Evolutionary conservation across 2,113 vertebrate species (phyloP).

Genomic region (Boleophthalmus pectinirostris): DNA sequence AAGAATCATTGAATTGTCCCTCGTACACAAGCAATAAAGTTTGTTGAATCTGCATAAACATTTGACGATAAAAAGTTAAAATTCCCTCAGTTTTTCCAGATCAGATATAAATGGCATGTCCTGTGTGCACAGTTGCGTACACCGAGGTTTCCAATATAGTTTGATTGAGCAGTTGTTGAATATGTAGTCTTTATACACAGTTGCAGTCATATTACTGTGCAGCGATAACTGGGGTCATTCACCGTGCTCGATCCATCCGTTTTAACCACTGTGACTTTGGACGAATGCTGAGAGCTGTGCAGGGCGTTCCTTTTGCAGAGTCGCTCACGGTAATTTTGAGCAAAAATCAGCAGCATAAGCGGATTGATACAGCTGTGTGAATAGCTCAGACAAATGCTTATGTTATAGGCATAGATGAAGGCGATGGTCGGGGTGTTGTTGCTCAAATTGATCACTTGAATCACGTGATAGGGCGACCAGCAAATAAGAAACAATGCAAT

Average conservation of each 20-base stretch:
- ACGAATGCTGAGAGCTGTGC: conserved; percentile 63
- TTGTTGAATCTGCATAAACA: neutral
- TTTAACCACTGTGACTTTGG: conserved; percentile 74
- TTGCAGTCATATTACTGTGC: conserved; percentile 60
- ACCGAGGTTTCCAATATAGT: neutral
- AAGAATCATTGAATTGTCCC: neutral
- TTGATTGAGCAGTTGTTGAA: conserved; percentile 8
- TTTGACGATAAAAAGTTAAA: neutral
- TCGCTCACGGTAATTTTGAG: conserved; percentile 81
- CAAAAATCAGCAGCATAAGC: conserved; percentile 80
- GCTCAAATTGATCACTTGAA: conserved; percentile 81
- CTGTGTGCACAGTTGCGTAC: neutral
- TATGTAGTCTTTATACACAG: neutral
- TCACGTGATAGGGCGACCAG: conserved; percentile 84
- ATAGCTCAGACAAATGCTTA: conserved; percentile 83
- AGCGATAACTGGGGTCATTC: conserved; percentile 59
- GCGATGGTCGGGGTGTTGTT: conserved; percentile 68
- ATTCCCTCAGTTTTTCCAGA: conserved; percentile 11
- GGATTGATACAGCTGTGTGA: conserved; percentile 86
- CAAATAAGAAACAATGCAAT: conserved; percentile 79
- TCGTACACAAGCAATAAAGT: neutral
- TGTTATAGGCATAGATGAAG: conserved; percentile 80
- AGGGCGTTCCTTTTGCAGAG: conserved; percentile 61
- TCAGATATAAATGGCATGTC: neutral
- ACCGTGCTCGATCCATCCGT: conserved; percentile 63